Conservation (phyloP, 1,140 invertebrate species). For the Ceratosolen solmsi region DNA sequence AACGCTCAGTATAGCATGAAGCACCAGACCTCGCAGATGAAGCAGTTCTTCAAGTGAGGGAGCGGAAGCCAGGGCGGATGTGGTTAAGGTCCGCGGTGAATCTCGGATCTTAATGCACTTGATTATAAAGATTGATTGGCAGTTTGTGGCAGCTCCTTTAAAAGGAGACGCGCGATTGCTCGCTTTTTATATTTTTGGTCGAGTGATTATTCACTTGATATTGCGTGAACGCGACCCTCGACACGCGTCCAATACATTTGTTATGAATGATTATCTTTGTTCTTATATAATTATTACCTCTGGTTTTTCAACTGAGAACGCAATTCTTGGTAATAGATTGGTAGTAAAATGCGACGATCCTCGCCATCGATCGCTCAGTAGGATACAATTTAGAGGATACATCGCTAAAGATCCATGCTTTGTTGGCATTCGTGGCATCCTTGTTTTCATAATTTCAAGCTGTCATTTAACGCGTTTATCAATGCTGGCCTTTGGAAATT, state of each 20-base stretch:
- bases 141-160: not conserved
- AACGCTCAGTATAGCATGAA: slow-evolving; percentile 79
- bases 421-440: not conserved
- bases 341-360: not conserved
- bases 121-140: too few species aligned
- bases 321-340: not conserved
- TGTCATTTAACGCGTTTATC: too few species aligned
- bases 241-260: not conserved
- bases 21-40: slow-evolving; percentile 83
- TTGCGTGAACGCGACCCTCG: not conserved
- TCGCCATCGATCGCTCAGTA: not conserved
- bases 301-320: not conserved
- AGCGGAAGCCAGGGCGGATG: not conserved
- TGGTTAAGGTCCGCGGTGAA: too few species aligned
- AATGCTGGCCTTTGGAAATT: too few species aligned
- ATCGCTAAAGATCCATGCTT: not conserved
- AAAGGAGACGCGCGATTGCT: not conserved
- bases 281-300: not conserved
- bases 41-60: slow-evolving; percentile 42
- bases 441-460: too few species aligned
- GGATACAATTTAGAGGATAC: not conserved
- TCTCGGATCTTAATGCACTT: too few species aligned
- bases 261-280: not conserved
- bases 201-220: not conserved
- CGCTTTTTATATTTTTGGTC: not conserved